Evolutionary conservation across 2,888 invertebrate species (phyloP), one percentile per base, ranked within the genome.

Genomic region (Heliothis peltigera): DNA sequence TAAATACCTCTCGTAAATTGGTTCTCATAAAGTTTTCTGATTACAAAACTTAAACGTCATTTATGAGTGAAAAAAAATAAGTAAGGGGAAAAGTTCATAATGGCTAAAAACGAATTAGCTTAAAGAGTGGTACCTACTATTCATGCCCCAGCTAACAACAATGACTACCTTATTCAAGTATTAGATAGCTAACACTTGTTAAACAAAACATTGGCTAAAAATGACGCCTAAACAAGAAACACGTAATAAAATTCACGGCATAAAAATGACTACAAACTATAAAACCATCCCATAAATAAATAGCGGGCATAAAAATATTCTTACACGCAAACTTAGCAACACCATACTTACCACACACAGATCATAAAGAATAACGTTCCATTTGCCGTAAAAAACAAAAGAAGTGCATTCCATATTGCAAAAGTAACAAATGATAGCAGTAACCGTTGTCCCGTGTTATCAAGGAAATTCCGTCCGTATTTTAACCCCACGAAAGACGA

Each of bases 381-480:
- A 79, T 75, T 74, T 72, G 53, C 61, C 58, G 35, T 44, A 28
- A 35, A 55, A 70, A 74, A 77, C 60, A 72, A 71, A 75, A 57
- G 51, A 61, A 74, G 32, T 82, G 79, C 84, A 83, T 75, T 75
- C 58, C 73, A 57, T 78, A 79, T 72, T 79, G 73, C 72, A 74
- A 80, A 80, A 80, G 79, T 81, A 79, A 83, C 73, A 83, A 83
- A 83, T 75, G 71, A 44, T 59, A 51, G 52, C 25, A 54, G 58
- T 67, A 48, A 74, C 67, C 56, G 66, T 77, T 76, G 59, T 75
- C 70, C 59, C 53, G 56, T 69, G 77, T 81, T 79, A 70, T 73
- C 71, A 60, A 64, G 12, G 18, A 28, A 64, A 58, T 35, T 61
- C 44, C 44, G 58, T 64, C 32, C 64, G 61, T 70, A 64, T 61